Base-by-base conservation (phyloP, 2,888 invertebrate species). In the Erebia palarica region DNA sequence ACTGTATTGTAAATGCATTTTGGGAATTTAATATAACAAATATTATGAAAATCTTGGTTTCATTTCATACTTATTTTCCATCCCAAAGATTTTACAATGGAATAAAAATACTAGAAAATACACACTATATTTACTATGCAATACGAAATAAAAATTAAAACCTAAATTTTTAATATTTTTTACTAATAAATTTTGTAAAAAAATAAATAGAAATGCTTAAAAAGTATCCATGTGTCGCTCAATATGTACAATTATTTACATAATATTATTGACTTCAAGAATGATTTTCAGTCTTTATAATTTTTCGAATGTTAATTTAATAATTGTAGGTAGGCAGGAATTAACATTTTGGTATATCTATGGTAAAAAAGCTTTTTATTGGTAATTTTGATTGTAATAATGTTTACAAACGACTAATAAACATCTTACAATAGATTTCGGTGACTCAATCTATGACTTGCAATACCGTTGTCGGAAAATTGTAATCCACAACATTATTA, bases 1-100 rank as follows among this genome's bases (percentile, higher is more conserved):
- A 68, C 57, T 66, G 78, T 82, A 84, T 80, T 80, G 83, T 90
- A 90, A 91, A 91, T 91, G 91, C 91, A 85, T 86, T 84, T 82
- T 83, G 80, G 81, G 82, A 84, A 83, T 82, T 82, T 83, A 85
- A 83, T 86, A 88, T 80, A 87, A 84, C 59, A 83, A 83, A 77
- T 85, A 83, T 80, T 79, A 78, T 79, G 75, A 79, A 81, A 79
- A 79, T 76, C 76, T 73, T 73, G 78, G 75, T 74, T 75, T 77
- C 67, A 69, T 75, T 75, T 68, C 68, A 59, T 66, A 61, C 3
- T 55, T 36, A 61, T 13, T 55, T 36, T 68, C 21, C 21, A 16
- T 58, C 27, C 36, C 14, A 13, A 51, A 55, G 13, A 11, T 16
- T 18, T 10, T 1, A 42, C 53, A 16, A n/a, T 53, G 11, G 55